phyloP scores from a whole-genome alignment of 2,888 invertebrate genomes.

The Cremastinae sp. region DNA sequence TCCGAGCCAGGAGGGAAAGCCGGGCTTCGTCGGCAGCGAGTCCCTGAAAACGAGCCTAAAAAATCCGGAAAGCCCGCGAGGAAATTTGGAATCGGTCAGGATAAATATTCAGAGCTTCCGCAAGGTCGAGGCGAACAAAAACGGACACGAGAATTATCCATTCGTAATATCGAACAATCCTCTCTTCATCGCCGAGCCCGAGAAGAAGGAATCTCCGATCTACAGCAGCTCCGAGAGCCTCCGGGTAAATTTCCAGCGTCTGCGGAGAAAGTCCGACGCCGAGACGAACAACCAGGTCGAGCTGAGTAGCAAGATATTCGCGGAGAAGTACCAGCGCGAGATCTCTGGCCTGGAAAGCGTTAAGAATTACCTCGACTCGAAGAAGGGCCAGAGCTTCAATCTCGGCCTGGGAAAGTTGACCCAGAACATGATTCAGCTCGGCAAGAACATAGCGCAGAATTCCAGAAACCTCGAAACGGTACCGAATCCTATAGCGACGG shows the following conservation, averaged over 20 bases:
- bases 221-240: slow-evolving; percentile 76
- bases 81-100: slow-evolving; percentile 72
- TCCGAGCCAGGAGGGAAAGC: slow-evolving; percentile 63
- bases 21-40: slow-evolving; percentile 64
- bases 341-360: slow-evolving; percentile 76
- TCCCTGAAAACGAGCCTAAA: slow-evolving; percentile 69
- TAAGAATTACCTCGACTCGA: slow-evolving; percentile 76
- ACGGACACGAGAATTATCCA: slow-evolving; percentile 74
- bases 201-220: slow-evolving; percentile 74
- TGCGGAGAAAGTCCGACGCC: slow-evolving; percentile 74
- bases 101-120: slow-evolving; percentile 73
- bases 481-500: slow-evolving; percentile 61
- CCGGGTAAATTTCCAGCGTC: slow-evolving; percentile 72
- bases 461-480: slow-evolving; percentile 70
- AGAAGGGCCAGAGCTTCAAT: slow-evolving; percentile 75
- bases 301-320: slow-evolving; percentile 72
- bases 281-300: slow-evolving; percentile 73
- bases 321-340: slow-evolving; percentile 77
- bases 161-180: slow-evolving; percentile 78
- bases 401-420: slow-evolving; percentile 76
- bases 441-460: slow-evolving; percentile 75
- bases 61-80: slow-evolving; percentile 69
- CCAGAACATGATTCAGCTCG: slow-evolving; percentile 77
- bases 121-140: slow-evolving; percentile 72
- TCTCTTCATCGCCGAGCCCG: slow-evolving; percentile 74